Base-by-base conservation (phyloP, 2,797 vertebrate genomes). In the Jordanella pulchra region DNA sequence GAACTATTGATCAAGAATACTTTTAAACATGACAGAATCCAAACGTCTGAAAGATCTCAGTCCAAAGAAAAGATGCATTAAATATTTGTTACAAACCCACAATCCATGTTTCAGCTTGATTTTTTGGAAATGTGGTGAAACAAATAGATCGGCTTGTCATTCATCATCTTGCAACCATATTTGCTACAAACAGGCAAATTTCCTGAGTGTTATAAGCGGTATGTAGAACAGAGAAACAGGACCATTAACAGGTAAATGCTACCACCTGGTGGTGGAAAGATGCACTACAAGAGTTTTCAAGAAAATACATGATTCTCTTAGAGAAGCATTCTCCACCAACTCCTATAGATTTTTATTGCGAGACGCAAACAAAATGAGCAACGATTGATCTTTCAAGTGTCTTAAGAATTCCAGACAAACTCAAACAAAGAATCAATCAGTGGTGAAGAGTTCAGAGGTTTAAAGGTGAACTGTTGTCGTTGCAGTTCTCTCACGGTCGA, bases 211-310 rank as follows among this genome's bases (percentile, higher is more conserved):
- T 39, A 5, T 39, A 5, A 39, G 35, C 5, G 9, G 35, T 35
- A 7, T 35, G 35, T 5, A 35, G 35, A 39, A 39, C 35, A 39
- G 35, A 39, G 35, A 39, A 39, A 1, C 5, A 6, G 0, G 12
- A 58, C 13, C 10, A 27, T 17, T 30, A 35, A 11, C 23, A 65
- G 50, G 39, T 25, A 54, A 74, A 82, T 56, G 72, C 6, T 69
- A 1, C 88, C 89, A 86, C 85, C 92, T 91, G 68, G 81, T 92
- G 92, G 82, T 68, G 61, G 1, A 55, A 42, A 30, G 53, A 6
- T 4, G 3, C 13, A 65, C 44, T 23, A 17, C 61, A 70, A 5
- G 4, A 39, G 42, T 44, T 2, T 25, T 17, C 12, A 44, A 23
- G 18, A 25, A 42, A 1, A 1, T 42, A 23, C 13, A 10, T 17